Percentiles rank a stretch among this genome's conserved stretches.
phyloP scores from a whole-genome alignment of 2,888 invertebrate species.

The Agrotis clavis region DNA sequence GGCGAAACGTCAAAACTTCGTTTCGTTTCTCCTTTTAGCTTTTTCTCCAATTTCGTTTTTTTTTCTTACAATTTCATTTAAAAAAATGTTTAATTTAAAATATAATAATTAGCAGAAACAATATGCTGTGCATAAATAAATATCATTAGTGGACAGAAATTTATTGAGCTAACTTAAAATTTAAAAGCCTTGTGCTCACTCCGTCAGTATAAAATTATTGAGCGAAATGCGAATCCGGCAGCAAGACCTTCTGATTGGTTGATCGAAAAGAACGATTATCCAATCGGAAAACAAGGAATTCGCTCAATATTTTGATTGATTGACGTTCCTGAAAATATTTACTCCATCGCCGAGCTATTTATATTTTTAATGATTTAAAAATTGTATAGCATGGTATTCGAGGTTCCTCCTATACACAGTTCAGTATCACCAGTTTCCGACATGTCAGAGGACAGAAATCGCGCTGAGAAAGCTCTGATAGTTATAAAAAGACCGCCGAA shows the following conservation, averaged over 20 bases:
- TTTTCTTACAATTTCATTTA: too few species aligned
- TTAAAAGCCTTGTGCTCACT: slow-evolving; percentile 20
- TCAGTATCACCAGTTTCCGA: slow-evolving; percentile 83
- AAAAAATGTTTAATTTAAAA: too few species aligned
- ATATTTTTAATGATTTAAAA: slow-evolving; percentile 74
- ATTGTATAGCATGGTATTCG: slow-evolving; percentile 75
- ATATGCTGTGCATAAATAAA: too few species aligned
- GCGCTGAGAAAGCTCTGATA: slow-evolving; percentile 84
- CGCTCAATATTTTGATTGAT: slow-evolving; percentile 87
- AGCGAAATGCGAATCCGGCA: slow-evolving; percentile 24
- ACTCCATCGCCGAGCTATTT: slow-evolving; percentile 77
- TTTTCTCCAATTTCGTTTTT: too few species aligned
- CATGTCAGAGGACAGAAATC: slow-evolving; percentile 86
- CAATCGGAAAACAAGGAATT: slow-evolving; percentile 72
- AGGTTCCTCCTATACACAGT: slow-evolving; percentile 73
- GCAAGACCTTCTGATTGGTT: slow-evolving; percentile 66
- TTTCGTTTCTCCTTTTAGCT: slow-evolving; percentile 30
- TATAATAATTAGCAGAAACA: background rate
- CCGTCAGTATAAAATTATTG: slow-evolving; percentile 46
- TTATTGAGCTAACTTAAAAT: too few species aligned
- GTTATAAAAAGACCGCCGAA: slow-evolving; percentile 81
- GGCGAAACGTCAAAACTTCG: slow-evolving; percentile 51
- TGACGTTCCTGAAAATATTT: slow-evolving; percentile 55
- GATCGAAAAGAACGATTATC: slow-evolving; percentile 37
- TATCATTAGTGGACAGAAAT: too few species aligned